phyloP scores from a whole-genome alignment of 2,797 vertebrate genomes.

The Salmo trutta region DNA sequence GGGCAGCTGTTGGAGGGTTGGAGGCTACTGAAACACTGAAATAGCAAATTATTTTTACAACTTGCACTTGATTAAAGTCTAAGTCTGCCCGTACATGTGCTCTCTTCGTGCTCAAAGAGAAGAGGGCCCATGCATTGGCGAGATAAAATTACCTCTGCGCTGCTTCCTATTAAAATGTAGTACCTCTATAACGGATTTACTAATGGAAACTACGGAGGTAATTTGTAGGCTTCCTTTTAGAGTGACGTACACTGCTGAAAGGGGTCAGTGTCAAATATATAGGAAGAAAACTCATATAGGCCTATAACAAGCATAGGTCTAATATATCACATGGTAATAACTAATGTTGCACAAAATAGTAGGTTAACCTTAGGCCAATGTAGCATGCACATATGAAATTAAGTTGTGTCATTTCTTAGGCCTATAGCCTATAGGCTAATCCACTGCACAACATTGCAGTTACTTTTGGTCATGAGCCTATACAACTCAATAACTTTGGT shows the following conservation, averaged over 20 bases:
- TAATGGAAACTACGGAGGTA: constrained; percentile 5
- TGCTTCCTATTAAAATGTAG: constrained; percentile 17
- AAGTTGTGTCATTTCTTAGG: too few relatives aligned
- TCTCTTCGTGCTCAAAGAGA: constrained; percentile 41
- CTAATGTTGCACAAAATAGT: too few relatives aligned
- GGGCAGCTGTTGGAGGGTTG: constrained; percentile 59
- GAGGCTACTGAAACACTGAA: constrained; percentile 69
- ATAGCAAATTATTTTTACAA: constrained; percentile 73
- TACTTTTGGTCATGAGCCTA: too few relatives aligned
- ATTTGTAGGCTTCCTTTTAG: too few relatives aligned
- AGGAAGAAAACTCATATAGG: too few relatives aligned
- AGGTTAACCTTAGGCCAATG: too few relatives aligned
- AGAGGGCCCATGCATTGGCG: constrained; percentile 38
- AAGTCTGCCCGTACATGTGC: constrained; percentile 41
- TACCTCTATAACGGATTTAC: constrained; percentile 8
- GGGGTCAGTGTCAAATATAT: neutral
- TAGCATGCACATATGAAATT: too few relatives aligned
- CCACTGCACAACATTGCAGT: too few relatives aligned
- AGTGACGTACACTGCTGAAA: neutral
- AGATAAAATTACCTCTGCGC: constrained; percentile 39
- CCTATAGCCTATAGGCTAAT: too few relatives aligned
- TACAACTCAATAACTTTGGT: too few relatives aligned
- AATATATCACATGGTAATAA: too few relatives aligned
- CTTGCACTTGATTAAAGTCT: constrained; percentile 64
- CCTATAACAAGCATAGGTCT: too few relatives aligned